Base-by-base conservation (phyloP, 1,140 invertebrate species). In the Meloidogyne exigua region DNA sequence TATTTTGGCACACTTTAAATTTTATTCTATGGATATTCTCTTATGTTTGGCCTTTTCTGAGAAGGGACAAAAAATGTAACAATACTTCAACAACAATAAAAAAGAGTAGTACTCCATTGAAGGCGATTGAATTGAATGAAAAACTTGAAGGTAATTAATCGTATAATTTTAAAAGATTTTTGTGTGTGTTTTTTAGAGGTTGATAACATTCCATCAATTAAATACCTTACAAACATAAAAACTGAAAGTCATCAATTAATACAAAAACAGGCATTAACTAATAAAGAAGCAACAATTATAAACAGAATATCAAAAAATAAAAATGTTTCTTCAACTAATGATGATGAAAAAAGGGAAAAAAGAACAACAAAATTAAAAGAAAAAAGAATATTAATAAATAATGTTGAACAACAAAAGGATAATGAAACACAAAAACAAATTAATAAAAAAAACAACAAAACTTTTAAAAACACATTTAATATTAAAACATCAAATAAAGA, bases 1-100 rank as follows among this genome's bases (percentile, higher is more conserved):
- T 79, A n/a, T 80, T 80, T 49, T 68, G 76, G 75, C 13, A 63
- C 5, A 42, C 76, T 21, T 15, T 73, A 13, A 80, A 80, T 49
- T 79, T 79, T 65, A 64, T 77, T 21, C 36, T 80, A 15, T 83
- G 81, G 77, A 13, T 80, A 11, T 80, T 83, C 44, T 70, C 79
- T 3, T 57, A 78, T 23, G 42, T 80, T n/a, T 80, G 81, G 74
- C 39, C 65, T 12, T 39, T 80, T 26, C 23, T 80, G 1, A 39
- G 74, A 26, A 63, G 73, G 0, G 75, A 69, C 11, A 62, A 77
- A 57, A n/a, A n/a, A n/a, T 49, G 0, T 15, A 15, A 32, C 10
- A 28, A 23, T 68, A 23, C 68, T 12, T 2, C 68, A 68, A 23
- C 21, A 18, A 18, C 39, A 71, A 49, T 36, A 39, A 32, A 15